Conservation (phyloP, 2,888 invertebrate genomes). For the Plemyria rubiginata region DNA sequence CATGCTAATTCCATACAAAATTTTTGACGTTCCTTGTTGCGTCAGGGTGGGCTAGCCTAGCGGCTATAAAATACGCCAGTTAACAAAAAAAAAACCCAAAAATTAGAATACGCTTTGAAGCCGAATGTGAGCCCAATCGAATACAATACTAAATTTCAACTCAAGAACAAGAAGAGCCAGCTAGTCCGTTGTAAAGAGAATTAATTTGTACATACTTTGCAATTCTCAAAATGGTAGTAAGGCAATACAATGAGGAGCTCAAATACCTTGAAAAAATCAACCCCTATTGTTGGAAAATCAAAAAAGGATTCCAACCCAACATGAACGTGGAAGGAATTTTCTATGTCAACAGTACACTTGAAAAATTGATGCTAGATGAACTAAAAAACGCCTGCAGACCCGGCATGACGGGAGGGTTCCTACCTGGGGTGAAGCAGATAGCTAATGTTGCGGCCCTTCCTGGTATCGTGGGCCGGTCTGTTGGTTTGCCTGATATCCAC, state of each 20-base stretch:
- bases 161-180: no score
- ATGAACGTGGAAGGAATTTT: slow-evolving; percentile 99
- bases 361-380: slow-evolving; percentile 98
- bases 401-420: slow-evolving; percentile 96
- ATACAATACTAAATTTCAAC: no score
- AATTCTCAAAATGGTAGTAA: slow-evolving; percentile 98
- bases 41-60: no score
- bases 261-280: slow-evolving; percentile 96
- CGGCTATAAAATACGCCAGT: no score
- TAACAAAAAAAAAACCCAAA: no score
- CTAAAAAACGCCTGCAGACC: slow-evolving; percentile 95
- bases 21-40: no score
- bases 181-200: no score
- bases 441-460: slow-evolving; percentile 99
- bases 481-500: slow-evolving; percentile 98
- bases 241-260: slow-evolving; percentile 96
- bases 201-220: no score
- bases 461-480: slow-evolving; percentile 96
- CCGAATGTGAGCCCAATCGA: no score
- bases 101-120: no score
- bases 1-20: no score
- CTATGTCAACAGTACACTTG: slow-evolving; percentile 96
- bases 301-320: slow-evolving; percentile 99
- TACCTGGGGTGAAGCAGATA: slow-evolving; percentile 99
- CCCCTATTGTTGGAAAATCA: slow-evolving; percentile 95